Evolutionary conservation across 2,888 invertebrate species (phyloP), one percentile per base, ranked within the genome.

Genomic region (Miltochrista miniata): DNA sequence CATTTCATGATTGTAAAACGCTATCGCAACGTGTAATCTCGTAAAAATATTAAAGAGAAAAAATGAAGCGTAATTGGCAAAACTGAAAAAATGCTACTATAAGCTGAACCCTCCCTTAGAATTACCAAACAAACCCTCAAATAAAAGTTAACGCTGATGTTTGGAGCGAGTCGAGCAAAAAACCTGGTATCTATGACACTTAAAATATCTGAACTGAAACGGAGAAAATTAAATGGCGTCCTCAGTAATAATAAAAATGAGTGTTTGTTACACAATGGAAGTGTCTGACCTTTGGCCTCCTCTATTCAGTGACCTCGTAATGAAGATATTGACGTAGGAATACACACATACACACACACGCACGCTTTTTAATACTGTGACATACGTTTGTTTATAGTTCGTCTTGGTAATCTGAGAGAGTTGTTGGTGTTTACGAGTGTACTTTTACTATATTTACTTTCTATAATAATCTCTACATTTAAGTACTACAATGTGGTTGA

Each of bases 201-300:
- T 69, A 73, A 78, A 78, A 72, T 70, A 70, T 61, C 68, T 68
- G 61, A 66, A 74, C 77, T 72, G 61, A 74, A 58, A 46, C 65
- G 64, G 74, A 75, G 80, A 78, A 83, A 82, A 83, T 83, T 81
- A 82, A 81, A 83, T 76, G 76, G 74, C 61, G 58, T 48, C 44
- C 64, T 65, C 65, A 64, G 75, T 79, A 71, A 81, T 81, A 78
- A 81, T 79, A 82, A 83, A 83, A 83, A 81, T 79, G 74, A 72
- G 72, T 79, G 72, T 80, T 76, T 74, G 75, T 72, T 76, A 74
- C 73, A 81, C 79, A 83, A 80, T 80, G 79, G 78, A 75, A 63
- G 75, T 63, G 73, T 71, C 66, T 48, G 36, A 1, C 34, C 73
- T 69, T 24, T n/a, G n/a, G n/a, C 18, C 5, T 24, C 70, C 78